Conservation (phyloP, 2,888 invertebrate species). For the Clistopyga incitator region DNA sequence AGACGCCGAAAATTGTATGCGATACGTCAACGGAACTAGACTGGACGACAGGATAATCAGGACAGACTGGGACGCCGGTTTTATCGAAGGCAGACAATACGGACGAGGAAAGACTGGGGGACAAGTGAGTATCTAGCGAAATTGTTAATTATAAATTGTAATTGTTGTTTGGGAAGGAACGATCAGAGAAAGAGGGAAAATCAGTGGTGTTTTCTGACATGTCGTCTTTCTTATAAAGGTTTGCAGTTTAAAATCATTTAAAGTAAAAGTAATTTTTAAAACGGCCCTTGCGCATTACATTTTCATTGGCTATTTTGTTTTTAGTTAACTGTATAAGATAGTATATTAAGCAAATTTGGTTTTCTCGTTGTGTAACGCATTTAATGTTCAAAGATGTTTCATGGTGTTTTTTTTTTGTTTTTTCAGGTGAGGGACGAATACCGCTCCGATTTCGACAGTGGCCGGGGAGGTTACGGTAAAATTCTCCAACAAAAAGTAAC, state of each 20-base stretch:
- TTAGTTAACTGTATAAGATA: too few relatives aligned
- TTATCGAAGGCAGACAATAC: constrained; percentile 98
- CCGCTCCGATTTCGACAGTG: constrained; percentile 97
- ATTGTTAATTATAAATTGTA: too few relatives aligned
- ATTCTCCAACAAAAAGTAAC: constrained; percentile 94
- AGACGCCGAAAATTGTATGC: constrained; percentile 93
- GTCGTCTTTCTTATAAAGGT: too few relatives aligned
- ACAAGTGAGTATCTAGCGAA: constrained; percentile 88
- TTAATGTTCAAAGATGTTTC: not conserved
- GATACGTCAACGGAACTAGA: constrained; percentile 98
- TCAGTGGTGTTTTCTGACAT: too few relatives aligned
- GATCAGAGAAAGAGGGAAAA: too few relatives aligned
- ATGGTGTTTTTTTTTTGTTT: not conserved
- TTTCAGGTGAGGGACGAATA: constrained; percentile 97
- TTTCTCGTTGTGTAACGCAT: not conserved
- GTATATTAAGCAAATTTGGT: too few relatives aligned
- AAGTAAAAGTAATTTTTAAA: too few relatives aligned
- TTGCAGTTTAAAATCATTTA: too few relatives aligned
- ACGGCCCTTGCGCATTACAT: too few relatives aligned
- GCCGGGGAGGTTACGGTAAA: constrained; percentile 98
- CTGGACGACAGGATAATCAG: constrained; percentile 98
- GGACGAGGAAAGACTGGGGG: constrained; percentile 99
- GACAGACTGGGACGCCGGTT: constrained; percentile 99
- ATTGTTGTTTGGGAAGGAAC: too few relatives aligned
- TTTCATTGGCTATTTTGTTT: too few relatives aligned